Evolutionary conservation across 2,888 invertebrate genomes (phyloP).

Genomic region (Autographa pulchrina): DNA sequence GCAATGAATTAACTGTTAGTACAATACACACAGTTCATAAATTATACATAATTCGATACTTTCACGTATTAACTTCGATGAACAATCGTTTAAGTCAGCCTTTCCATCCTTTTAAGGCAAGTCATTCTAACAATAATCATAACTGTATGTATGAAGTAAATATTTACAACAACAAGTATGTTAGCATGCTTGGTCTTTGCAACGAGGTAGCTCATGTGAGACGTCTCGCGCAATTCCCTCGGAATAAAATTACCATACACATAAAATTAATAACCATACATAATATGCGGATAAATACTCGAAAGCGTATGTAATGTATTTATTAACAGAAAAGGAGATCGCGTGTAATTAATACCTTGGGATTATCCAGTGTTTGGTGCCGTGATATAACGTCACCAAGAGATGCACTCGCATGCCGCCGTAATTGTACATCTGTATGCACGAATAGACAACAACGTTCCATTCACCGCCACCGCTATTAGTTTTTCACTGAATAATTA

Average conservation of each 20-base stretch:
- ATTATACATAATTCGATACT: no score
- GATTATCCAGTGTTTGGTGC: constrained; percentile 48
- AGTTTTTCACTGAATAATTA: constrained; percentile 46
- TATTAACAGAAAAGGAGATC: constrained; percentile 47
- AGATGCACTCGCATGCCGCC: constrained; percentile 58
- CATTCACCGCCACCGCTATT: constrained; percentile 39
- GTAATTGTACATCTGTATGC: constrained; percentile 60
- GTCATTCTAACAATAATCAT: background rate
- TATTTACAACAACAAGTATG: background rate
- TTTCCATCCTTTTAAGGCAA: no score
- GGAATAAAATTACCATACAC: constrained; percentile 34
- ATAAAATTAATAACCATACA: constrained; percentile 39
- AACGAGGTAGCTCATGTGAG: constrained; percentile 11
- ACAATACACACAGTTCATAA: no score
- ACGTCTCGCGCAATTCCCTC: constrained; percentile 35
- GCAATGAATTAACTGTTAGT: background rate
- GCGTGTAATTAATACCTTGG: constrained; percentile 47
- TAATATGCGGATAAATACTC: constrained; percentile 45
- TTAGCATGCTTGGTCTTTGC: background rate
- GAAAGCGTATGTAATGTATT: constrained; percentile 45
- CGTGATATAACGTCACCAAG: constrained; percentile 55
- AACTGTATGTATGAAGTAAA: background rate
- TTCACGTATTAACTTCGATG: no score
- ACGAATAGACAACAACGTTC: constrained; percentile 35
- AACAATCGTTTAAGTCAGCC: no score